A percentile compares a stretch with the other conserved stretches of the same genome.
These are phyloP conservation scores for Tonatia bakeri DNA, from an alignment of 2,113 vertebrate genomes.

Conservation along the genomic window DNA sequence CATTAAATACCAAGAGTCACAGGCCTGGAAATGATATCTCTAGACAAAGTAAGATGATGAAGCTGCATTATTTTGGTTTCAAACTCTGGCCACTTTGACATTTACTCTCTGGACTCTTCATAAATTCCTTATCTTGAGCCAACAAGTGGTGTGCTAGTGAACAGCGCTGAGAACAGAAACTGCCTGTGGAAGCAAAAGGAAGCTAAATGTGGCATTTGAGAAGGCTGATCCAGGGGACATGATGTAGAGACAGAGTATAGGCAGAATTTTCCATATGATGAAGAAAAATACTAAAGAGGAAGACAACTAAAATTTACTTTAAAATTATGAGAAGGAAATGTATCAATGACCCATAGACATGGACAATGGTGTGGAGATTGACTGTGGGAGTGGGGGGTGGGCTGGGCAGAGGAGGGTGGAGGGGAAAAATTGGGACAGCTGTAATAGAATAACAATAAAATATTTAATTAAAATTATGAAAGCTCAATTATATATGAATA, in stretches of 20 bases:
- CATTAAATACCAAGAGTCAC: neutral
- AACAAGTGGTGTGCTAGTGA: neutral
- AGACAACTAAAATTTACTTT: conserved; percentile 23
- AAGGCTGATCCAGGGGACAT: neutral
- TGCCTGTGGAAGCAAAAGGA: neutral
- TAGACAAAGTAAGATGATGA: neutral
- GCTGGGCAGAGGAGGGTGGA: too few species aligned
- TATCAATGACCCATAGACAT: too few species aligned
- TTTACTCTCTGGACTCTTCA: conserved; percentile 12
- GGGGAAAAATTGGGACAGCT: too few species aligned
- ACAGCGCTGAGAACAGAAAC: neutral
- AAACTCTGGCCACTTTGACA: neutral
- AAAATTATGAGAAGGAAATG: conserved; percentile 3
- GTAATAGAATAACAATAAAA: too few species aligned
- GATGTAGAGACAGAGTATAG: neutral
- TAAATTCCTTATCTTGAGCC: conserved; percentile 13
- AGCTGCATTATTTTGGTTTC: conserved; percentile 8
- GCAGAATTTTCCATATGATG: neutral
- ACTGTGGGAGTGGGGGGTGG: too few species aligned
- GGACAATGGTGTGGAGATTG: too few species aligned
- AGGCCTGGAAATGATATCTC: neutral
- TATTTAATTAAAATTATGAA: neutral
- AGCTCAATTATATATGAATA: neutral
- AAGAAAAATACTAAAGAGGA: neutral
- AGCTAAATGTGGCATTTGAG: neutral